Evolutionary conservation across 2,797 vertebrate species (phyloP).

Genomic region (Poeciliopsis infans): DNA sequence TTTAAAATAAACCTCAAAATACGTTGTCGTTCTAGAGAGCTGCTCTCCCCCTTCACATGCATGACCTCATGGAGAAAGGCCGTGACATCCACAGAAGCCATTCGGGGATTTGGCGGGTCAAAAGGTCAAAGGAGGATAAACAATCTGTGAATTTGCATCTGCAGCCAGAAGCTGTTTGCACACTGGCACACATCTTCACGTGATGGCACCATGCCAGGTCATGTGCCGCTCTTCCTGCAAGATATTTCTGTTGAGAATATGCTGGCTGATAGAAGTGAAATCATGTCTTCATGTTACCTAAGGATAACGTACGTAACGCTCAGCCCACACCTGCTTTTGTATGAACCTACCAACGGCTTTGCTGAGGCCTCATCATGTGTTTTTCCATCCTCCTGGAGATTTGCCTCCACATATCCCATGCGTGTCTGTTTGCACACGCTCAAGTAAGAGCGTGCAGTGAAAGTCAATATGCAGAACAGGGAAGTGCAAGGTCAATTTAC

Average conservation of each 20-base stretch:
- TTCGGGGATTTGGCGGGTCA: conserved; percentile 46
- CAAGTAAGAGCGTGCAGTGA: conserved; percentile 57
- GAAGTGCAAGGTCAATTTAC: conserved; percentile 71
- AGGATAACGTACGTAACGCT: not conserved
- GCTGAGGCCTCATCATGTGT: conserved; percentile 20
- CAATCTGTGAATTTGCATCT: conserved; percentile 59
- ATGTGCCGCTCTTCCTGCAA: not conserved
- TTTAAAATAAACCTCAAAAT: not conserved
- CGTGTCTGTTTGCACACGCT: conserved; percentile 70
- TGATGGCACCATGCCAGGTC: not conserved
- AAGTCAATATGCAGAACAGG: conserved; percentile 58
- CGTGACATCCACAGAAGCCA: conserved; percentile 11
- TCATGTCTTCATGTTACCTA: not conserved
- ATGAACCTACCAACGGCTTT: conserved; percentile 18
- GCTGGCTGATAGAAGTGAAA: conserved; percentile 21
- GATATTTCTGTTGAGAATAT: conserved; percentile 22
- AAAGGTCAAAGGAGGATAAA: conserved; percentile 52
- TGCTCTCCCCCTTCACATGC: not conserved
- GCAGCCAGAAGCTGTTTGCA: conserved; percentile 16
- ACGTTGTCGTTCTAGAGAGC: no score
- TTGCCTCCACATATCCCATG: conserved; percentile 57
- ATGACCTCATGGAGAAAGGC: not conserved
- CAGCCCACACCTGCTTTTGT: conserved; percentile 4
- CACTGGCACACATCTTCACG: conserved; percentile 10
- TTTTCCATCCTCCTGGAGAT: conserved; percentile 35